Conservation (phyloP, 1,140 invertebrate species). For the Ridgeia piscesae region DNA sequence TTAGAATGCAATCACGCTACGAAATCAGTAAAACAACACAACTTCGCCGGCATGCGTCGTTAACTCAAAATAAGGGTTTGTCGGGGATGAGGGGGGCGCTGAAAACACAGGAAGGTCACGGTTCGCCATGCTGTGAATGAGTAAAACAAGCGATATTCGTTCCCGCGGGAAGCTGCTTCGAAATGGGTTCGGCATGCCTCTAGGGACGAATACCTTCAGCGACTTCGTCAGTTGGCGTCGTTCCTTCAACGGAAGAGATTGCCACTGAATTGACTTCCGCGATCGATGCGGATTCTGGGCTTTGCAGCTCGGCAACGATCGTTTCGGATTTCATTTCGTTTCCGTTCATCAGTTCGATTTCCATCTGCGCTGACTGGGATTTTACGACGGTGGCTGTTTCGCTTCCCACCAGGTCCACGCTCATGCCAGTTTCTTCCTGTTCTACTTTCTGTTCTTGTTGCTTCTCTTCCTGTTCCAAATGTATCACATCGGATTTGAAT, state of each 20-base stretch:
- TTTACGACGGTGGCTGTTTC: not conserved
- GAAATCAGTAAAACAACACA: not conserved
- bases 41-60: not conserved
- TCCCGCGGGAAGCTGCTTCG: not conserved
- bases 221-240: not conserved
- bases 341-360: not conserved
- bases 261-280: not conserved
- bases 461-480: not conserved
- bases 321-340: not conserved
- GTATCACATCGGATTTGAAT: not conserved
- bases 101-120: not conserved
- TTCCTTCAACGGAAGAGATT: not conserved
- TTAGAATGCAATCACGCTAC: not conserved
- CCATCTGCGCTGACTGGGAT: not conserved
- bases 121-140: not conserved
- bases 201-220: not conserved
- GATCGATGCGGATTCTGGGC: not conserved
- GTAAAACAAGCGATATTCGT: not conserved
- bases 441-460: not conserved
- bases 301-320: not conserved
- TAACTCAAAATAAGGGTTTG: not conserved
- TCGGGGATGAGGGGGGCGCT: no score
- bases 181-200: not conserved
- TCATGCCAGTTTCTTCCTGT: not conserved
- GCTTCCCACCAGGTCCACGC: not conserved